A percentile compares a stretch with the other conserved stretches of the same genome.
These are phyloP conservation scores for Oscheius onirici DNA, from an alignment of 2,888 invertebrate genomes.

Conservation along the genomic window DNA sequence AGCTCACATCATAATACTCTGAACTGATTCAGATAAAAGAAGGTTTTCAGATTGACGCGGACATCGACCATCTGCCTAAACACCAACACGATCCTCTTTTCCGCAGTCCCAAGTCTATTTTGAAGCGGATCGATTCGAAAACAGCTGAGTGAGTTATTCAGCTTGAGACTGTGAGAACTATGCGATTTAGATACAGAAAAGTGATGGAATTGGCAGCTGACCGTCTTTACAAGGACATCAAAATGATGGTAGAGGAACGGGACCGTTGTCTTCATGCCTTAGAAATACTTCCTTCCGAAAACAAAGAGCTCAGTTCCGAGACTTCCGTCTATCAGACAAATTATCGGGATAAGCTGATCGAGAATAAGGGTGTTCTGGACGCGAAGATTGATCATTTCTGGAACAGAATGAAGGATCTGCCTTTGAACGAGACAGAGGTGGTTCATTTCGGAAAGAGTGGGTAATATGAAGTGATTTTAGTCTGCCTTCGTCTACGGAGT, in stretches of 20 bases:
- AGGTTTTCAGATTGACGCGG: constrained; percentile 8
- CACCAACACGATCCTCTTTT: background rate
- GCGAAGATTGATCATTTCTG: constrained; percentile 44
- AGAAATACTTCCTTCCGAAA: constrained; percentile 33
- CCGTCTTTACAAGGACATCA: constrained; percentile 40
- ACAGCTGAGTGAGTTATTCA: background rate
- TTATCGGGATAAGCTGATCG: constrained; percentile 43
- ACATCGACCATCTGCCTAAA: constrained; percentile 7
- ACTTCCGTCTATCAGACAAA: constrained; percentile 42
- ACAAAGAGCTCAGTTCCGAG: constrained; percentile 38
- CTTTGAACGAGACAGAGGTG: constrained; percentile 3
- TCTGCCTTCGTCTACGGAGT: constrained; percentile 27
- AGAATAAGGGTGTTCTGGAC: constrained; percentile 49
- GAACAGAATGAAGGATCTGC: constrained; percentile 20
- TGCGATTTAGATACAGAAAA: constrained; percentile 35
- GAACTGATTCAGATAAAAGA: background rate
- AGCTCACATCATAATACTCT: background rate
- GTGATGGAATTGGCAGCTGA: constrained; percentile 37
- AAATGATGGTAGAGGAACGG: constrained; percentile 43
- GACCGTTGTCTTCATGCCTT: constrained; percentile 44
- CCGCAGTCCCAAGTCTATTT: constrained; percentile 16
- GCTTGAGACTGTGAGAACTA: background rate
- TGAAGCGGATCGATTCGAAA: constrained; percentile 2
- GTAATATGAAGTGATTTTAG: background rate
- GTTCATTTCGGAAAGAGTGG: no score